Evolutionary conservation across 2,113 vertebrate species (phyloP), one percentile per base, ranked within the genome.

Genomic region (Leucopsar rothschildi): DNA sequence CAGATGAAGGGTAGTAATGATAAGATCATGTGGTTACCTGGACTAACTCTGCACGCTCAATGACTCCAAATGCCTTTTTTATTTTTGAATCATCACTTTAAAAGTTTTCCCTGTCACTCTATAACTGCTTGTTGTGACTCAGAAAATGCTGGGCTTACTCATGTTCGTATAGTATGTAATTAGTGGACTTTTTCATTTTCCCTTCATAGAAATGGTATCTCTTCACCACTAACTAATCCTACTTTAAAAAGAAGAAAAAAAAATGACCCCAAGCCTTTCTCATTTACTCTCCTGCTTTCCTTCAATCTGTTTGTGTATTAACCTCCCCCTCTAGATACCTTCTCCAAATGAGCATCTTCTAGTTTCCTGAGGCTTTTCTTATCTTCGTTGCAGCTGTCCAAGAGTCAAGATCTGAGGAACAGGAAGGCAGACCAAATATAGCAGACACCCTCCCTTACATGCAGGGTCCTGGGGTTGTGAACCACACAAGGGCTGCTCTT

Each of bases 1-100:
- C 95, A 97, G 96, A 96, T 95, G 95, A 97, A 97, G 95, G 93
- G 95, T 97, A 95, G 89, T 22, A 92, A 96, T 85, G 96, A 97
- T 97, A 97, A 97, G 96, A 96, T 96, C 96, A 69, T 97, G 96
- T 96, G 95, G 95, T 95, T 97, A 96, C 95, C 94, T 95, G 87
- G 96, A 75, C 95, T 96, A 97, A 95, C 96, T 96, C 93, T 96
- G 93, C 95, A 96, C 64, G 85, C 95, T 97, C 90, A 85, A 12
- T 95, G 96, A 97, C 95, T 96, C 95, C 92, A 95, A 94, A 96
- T 96, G 86, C 91, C 84, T 95, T 84, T 86, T 93, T 95, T 78
- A 94, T 94, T 96, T 97, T 95, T 96, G 93, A 97, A 95, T 97
- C 96, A 97, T 96, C 93, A 86, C 92, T 96, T 95, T 2, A 94